These are phyloP conservation scores for Rousettus leschenaultii DNA, from an alignment of 2,113 vertebrate species.

Conservation along the genomic window DNA sequence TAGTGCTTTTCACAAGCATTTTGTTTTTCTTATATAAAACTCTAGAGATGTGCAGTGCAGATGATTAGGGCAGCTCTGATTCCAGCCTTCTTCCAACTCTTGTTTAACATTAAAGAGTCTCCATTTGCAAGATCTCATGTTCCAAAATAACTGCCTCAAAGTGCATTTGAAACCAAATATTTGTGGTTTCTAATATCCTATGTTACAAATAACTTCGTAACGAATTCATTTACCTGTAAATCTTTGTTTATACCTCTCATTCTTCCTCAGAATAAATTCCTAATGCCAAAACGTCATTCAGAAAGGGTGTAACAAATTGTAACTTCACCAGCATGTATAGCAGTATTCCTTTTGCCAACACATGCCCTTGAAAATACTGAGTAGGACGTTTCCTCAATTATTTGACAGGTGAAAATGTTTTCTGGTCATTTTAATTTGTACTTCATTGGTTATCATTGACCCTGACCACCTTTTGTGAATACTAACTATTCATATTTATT, in stretches of 20 bases:
- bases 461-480: constrained; percentile 37
- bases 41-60: accelerated
- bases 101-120: neutral
- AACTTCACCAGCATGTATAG: neutral
- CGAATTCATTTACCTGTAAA: neutral
- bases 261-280: constrained; percentile 28
- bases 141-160: neutral
- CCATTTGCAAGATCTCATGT: neutral
- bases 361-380: constrained; percentile 5
- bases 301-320: neutral
- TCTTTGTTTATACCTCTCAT: neutral
- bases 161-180: neutral
- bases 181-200: neutral
- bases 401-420: constrained; percentile 31
- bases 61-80: neutral
- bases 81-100: neutral
- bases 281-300: neutral
- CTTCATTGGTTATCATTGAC: neutral
- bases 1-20: neutral
- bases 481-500: neutral
- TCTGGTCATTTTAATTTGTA: constrained; percentile 46
- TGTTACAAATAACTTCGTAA: neutral
- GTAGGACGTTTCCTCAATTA: neutral
- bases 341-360: neutral
- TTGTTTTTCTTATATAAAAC: neutral